Evolutionary conservation across 2,113 vertebrate genomes (phyloP).

Genomic region (Xiphophorus couchianus): DNA sequence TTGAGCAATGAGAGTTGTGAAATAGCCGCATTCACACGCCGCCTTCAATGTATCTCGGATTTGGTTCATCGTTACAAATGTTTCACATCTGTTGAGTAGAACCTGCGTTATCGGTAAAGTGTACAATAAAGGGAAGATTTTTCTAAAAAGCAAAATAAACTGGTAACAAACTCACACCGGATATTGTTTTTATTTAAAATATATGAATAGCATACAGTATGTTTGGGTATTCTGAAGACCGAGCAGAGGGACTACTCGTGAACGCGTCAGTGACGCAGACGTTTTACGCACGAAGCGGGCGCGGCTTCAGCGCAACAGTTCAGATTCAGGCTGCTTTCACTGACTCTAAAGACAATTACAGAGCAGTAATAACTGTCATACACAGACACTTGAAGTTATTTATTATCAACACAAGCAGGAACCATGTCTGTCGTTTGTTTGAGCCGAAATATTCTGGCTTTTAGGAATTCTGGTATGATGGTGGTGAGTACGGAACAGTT

Average conservation of each 20-base stretch:
- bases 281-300: not conserved
- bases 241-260: not conserved
- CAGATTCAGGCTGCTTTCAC: not conserved
- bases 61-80: rapidly evolving
- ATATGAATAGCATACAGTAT: not conserved
- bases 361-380: not conserved
- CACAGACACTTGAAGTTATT: not conserved
- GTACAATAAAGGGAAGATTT: not conserved
- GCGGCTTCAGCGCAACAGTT: not conserved
- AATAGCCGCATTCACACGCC: conserved; percentile 23
- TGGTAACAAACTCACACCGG: not conserved
- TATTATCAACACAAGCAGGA: not conserved
- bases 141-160: not conserved
- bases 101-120: not conserved
- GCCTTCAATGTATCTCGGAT: conserved; percentile 26
- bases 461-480: conserved; percentile 43
- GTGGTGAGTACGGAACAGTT: conserved; percentile 51
- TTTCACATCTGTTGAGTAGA: not conserved
- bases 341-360: not conserved
- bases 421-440: conserved; percentile 61
- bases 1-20: conserved; percentile 41
- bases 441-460: conserved; percentile 47
- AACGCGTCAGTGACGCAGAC: conserved; percentile 10
- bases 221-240: not conserved
- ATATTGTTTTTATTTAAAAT: not conserved